These are phyloP conservation scores for Zophobas atratus DNA, from an alignment of 1,140 invertebrate genomes.

Conservation along the genomic window DNA sequence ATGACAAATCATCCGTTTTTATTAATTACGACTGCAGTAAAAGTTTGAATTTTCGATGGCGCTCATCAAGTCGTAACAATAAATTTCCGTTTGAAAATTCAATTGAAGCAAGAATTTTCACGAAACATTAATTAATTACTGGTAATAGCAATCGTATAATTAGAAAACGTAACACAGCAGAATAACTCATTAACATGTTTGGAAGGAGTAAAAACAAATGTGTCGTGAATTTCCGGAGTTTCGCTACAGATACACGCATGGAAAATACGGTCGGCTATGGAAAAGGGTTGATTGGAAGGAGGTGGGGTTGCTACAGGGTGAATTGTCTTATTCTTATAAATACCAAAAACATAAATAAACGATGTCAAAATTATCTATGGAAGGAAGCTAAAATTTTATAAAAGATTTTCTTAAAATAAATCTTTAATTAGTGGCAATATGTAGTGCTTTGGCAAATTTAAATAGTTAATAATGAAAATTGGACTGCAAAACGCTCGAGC, in stretches of 20 bases:
- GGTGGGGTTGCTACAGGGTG: too few relatives aligned
- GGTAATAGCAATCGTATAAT: constrained; percentile 49
- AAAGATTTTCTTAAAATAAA: too few relatives aligned
- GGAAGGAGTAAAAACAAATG: constrained; percentile 54
- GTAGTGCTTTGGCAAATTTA: too few relatives aligned
- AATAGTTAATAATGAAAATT: too few relatives aligned
- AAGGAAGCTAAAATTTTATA: too few relatives aligned
- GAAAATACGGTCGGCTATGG: background rate
- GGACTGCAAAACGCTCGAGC: too few relatives aligned
- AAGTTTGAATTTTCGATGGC: constrained; percentile 23
- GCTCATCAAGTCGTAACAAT: constrained; percentile 15
- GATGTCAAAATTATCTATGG: too few relatives aligned
- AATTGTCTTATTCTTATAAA: too few relatives aligned
- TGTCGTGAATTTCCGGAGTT: constrained; percentile 48
- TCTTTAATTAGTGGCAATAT: too few relatives aligned
- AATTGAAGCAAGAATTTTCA: constrained; percentile 52
- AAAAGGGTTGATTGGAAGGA: too few relatives aligned
- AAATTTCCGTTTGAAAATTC: constrained; percentile 40
- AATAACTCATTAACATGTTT: constrained; percentile 57
- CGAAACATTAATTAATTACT: constrained; percentile 55
- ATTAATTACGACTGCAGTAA: background rate
- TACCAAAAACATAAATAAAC: too few relatives aligned
- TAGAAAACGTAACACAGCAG: constrained; percentile 52
- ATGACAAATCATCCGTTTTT: too few relatives aligned
- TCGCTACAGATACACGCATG: background rate